Evolutionary conservation across 2,797 vertebrate genomes (phyloP), one percentile per base, ranked within the genome.

Genomic region (Gallinago nigripennis): DNA sequence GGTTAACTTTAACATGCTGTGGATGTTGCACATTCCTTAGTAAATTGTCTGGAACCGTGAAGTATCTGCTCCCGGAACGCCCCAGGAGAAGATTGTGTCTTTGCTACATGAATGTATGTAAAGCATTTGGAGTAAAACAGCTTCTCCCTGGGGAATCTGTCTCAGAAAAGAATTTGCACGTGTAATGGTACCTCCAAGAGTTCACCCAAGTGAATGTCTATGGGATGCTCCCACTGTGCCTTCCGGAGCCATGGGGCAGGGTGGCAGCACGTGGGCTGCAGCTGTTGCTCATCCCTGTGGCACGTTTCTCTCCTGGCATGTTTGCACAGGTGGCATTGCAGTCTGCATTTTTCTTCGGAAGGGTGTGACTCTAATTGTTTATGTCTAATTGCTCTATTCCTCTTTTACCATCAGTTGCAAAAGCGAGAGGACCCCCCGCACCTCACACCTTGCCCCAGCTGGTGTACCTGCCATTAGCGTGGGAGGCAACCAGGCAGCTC

Each of bases 381-480:
- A 31, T 1, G 0, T 43, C 31, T 88, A 63, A 65, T 82, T 66
- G 27, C 17, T 37, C 9, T 46, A 63, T 63, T 88, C 58, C 35
- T 91, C 54, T 76, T 76, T 43, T 4, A 7, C 69, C 46, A 79
- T 5, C 41, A 25, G 43, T 12, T 77, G 58, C 81, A 84, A 72
- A 81, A 86, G 27, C 2, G 1, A 76, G 54, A 0, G 3, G 60
- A n/a, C 4, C 4, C 35, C 30, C 12, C 0, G 4, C 60, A 4
- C 60, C 25, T 57, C 8, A 2, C 31, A 8, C 23, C 25, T 41
- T 28, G 43, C 23, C 64, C 17, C 41, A 48, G 37, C 57, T 78
- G 60, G 25, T 2, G 0, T n/a, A 16, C 30, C 27, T 50, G 65
- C 64, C 69, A 11, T 56, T 8, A 12, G 51, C 2, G 1, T 0